These are phyloP conservation scores for Nerophis ophidion DNA, from an alignment of 2,113 vertebrate species.

Conservation along the genomic window DNA sequence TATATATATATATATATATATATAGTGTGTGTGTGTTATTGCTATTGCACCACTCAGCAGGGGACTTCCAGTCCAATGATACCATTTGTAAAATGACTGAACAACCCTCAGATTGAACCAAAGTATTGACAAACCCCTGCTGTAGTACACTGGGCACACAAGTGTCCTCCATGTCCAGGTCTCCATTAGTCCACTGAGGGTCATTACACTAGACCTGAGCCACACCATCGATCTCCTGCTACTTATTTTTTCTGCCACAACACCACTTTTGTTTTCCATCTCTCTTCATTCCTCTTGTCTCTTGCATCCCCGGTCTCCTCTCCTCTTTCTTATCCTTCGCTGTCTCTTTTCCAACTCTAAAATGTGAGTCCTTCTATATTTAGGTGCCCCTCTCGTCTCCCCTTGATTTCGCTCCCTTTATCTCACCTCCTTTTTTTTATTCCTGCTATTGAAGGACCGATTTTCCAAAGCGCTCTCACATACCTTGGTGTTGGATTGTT, in stretches of 20 bases:
- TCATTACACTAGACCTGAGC: slow-evolving; percentile 21
- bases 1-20: no score
- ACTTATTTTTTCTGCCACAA: slow-evolving; percentile 8
- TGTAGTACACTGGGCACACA: slow-evolving; percentile 19
- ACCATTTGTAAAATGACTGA: neutral
- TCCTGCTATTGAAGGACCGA: slow-evolving; percentile 58
- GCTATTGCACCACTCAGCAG: neutral
- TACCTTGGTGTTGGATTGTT: slow-evolving; percentile 50
- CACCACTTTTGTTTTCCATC: slow-evolving; percentile 21
- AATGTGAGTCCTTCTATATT: slow-evolving; percentile 64
- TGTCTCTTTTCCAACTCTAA: slow-evolving; percentile 61
- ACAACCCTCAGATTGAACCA: slow-evolving; percentile 10
- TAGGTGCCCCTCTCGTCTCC: slow-evolving; percentile 63
- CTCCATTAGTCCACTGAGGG: slow-evolving; percentile 24
- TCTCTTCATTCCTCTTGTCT: slow-evolving; percentile 16
- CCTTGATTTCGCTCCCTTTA: slow-evolving; percentile 63
- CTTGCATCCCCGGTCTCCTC: slow-evolving; percentile 25
- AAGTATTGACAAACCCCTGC: slow-evolving; percentile 30
- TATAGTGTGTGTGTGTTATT: no score
- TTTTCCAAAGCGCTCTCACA: slow-evolving; percentile 45
- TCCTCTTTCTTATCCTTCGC: slow-evolving; percentile 50
- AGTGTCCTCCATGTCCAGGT: slow-evolving; percentile 24
- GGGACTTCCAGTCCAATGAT: no score
- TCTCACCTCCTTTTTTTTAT: slow-evolving; percentile 48
- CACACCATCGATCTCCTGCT: slow-evolving; percentile 17